Percentiles rank a stretch among this genome's conserved stretches.
These are phyloP conservation scores for Crenuchus spilurus DNA, from an alignment of 2,797 vertebrate genomes.

Conservation along the genomic window DNA sequence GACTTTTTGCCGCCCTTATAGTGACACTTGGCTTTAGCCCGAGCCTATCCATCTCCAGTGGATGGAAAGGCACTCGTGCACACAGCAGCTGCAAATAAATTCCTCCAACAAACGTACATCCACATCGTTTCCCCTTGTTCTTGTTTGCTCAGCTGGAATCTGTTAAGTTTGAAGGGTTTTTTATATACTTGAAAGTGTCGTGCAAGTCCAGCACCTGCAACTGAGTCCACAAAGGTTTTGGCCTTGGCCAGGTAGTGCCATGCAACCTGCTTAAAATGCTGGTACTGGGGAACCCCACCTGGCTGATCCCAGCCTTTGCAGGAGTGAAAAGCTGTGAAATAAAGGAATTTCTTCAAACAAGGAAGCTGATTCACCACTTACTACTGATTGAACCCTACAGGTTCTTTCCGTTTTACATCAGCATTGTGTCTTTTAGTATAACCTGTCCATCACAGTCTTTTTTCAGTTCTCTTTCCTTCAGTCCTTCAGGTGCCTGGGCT, in stretches of 20 bases:
- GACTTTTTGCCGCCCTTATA: constrained; percentile 70
- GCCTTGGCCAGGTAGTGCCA: constrained; percentile 28
- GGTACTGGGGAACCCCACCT: constrained; percentile 1
- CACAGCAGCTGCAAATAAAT: constrained; percentile 32
- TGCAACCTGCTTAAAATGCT: background rate
- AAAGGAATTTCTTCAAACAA: constrained; percentile 67
- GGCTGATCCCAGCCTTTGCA: constrained; percentile 57
- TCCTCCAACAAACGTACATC: constrained; percentile 41
- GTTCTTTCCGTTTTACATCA: constrained; percentile 66
- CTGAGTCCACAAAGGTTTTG: constrained; percentile 6
- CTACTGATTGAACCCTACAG: constrained; percentile 63
- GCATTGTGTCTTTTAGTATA: constrained; percentile 46
- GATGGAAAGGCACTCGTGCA: background rate
- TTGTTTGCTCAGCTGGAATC: constrained; percentile 63
- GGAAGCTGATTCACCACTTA: constrained; percentile 66
- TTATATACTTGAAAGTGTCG: constrained; percentile 29
- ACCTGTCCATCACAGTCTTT: constrained; percentile 52
- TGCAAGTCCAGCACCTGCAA: constrained; percentile 13
- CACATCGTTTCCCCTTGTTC: constrained; percentile 8
- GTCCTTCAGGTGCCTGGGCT: constrained; percentile 11
- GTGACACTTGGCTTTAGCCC: constrained; percentile 35
- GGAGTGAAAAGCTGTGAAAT: constrained; percentile 57
- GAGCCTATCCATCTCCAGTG: constrained; percentile 10
- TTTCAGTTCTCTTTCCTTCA: constrained; percentile 1
- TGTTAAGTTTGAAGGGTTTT: background rate